A percentile compares a stretch with the other conserved stretches of the same genome.
Evolutionary conservation across 2,888 invertebrate genomes (phyloP).

Genomic region (Oscheius sp.): DNA sequence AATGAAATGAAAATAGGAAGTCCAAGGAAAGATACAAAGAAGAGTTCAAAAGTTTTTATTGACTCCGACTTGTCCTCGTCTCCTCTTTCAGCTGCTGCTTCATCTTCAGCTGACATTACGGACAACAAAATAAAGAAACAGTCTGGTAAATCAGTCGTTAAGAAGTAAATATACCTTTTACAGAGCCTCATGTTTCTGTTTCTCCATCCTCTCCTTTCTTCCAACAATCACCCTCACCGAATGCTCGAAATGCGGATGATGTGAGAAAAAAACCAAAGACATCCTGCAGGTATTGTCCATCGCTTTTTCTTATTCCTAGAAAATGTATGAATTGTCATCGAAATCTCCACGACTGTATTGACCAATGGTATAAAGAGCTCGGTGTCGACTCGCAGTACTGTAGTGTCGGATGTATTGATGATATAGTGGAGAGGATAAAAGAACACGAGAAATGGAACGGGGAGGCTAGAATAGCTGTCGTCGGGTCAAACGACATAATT

Average conservation of each 20-base stretch:
- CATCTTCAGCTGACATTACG: too few species aligned
- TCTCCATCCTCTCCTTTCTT: too few species aligned
- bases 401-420: constrained; percentile 22
- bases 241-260: not conserved
- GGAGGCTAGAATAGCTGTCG: not conserved
- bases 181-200: too few species aligned
- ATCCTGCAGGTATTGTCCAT: too few species aligned
- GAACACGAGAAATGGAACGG: not conserved
- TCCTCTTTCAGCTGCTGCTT: not conserved
- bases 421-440: not conserved
- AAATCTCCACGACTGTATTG: constrained; percentile 5
- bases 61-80: not conserved
- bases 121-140: too few species aligned
- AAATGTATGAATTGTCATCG: not conserved
- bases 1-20: not conserved
- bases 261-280: not conserved
- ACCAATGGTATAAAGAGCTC: constrained; percentile 6
- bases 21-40: not conserved
- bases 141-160: too few species aligned
- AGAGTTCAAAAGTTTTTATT: not conserved
- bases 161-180: too few species aligned
- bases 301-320: not conserved
- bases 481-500: not conserved
- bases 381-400: constrained; percentile 28
- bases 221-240: too few species aligned